Evolutionary conservation across 2,888 invertebrate genomes (phyloP), one percentile per base, ranked within the genome.

Genomic region (Rosalia funebris): DNA sequence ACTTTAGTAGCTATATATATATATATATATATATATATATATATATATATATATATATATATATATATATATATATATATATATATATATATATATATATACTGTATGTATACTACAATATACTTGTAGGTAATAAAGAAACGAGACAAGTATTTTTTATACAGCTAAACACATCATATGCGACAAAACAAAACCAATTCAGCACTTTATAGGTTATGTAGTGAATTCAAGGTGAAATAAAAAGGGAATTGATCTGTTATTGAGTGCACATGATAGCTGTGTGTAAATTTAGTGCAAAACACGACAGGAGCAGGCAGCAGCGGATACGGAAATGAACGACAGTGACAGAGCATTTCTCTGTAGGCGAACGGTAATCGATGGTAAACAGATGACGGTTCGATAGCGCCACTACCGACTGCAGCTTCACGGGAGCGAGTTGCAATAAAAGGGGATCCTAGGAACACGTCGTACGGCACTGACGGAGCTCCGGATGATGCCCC

Each of bases 341-440:
- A 76, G 69, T 75, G 75, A 75, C 74, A 75, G 72, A 72, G 71
- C 75, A 68, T 69, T 71, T 69, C 63, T 60, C 32, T 74, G 75
- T 73, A 76, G 75, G 75, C 76, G 78, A 77, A 75, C 76, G 78
- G 77, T 76, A 81, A 81, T 81, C 81, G 80, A 81, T 81, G 79
- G 76, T 74, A 77, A 78, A 77, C 81, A 81, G 81, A 81, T 80
- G 80, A 80, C 80, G 79, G 74, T 63, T 65, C 65, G 57, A 65
- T 65, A 65, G 57, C 57, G 53, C 47, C 60, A 62, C 56, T 47
- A 58, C 48, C 60, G 44, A 55, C 46, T 62, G 60, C 58, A 58
- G 44, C 50, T 65, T 59, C 62, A 60, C 64, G 60, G 59, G 32
- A 57, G 31, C 47, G 57, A 45, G 41, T 42, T 46, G 47, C 62